These are phyloP conservation scores for Andrena cerasifolii DNA, from an alignment of 1,140 invertebrate species.

Conservation along the genomic window DNA sequence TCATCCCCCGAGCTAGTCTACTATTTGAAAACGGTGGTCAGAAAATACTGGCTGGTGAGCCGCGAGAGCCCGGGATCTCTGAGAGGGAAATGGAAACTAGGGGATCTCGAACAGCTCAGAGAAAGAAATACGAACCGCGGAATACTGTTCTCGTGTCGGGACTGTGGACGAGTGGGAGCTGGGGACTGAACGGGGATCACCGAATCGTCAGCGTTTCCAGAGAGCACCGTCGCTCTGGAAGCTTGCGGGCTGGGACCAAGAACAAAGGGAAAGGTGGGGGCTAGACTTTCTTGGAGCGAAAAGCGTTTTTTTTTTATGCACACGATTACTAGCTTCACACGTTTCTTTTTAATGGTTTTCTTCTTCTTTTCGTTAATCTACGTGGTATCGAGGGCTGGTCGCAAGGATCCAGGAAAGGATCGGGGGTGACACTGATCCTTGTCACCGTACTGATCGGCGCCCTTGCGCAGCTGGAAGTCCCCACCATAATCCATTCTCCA, in stretches of 20 bases:
- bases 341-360: constrained; percentile 19
- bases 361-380: background rate
- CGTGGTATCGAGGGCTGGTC: background rate
- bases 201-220: background rate
- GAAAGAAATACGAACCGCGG: background rate
- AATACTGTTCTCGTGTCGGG: background rate
- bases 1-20: too few relatives aligned
- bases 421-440: background rate
- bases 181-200: background rate
- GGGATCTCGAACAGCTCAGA: background rate
- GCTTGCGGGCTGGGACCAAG: background rate
- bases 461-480: constrained; percentile 31
- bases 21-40: background rate
- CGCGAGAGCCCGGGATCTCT: background rate
- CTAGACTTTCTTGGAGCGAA: constrained; percentile 4
- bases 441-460: background rate
- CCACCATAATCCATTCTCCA: constrained; percentile 14
- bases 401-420: background rate
- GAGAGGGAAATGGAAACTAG: background rate
- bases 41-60: too few relatives aligned
- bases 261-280: background rate
- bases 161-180: constrained; percentile 8
- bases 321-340: constrained; percentile 36
- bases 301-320: constrained; percentile 46
- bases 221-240: background rate